Percentiles rank a stretch among this genome's conserved stretches.
phyloP scores from a whole-genome alignment of 2,888 invertebrate species.

The Ophion ellenae region DNA sequence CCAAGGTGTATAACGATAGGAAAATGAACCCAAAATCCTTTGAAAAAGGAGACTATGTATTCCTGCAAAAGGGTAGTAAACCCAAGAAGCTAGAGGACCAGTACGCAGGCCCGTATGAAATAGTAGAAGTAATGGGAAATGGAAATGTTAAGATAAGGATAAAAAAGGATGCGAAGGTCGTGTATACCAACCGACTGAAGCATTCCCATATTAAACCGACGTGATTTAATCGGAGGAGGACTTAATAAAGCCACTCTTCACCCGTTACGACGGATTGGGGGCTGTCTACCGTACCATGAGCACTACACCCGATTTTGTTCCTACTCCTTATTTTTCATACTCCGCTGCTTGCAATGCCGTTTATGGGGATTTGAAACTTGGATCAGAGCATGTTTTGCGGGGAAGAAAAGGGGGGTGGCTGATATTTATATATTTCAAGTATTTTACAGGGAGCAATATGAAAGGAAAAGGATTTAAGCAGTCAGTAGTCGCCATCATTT shows the following conservation, averaged over 20 bases:
- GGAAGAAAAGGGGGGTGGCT: too few species aligned
- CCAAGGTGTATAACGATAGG: slow-evolving; percentile 53
- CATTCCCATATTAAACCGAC: slow-evolving; percentile 7
- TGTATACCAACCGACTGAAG: slow-evolving; percentile 12
- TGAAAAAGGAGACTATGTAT: slow-evolving; percentile 47
- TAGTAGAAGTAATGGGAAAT: slow-evolving; percentile 14
- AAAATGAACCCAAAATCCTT: slow-evolving; percentile 20
- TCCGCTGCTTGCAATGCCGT: slow-evolving; percentile 8
- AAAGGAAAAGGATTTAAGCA: neutral
- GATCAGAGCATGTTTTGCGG: neutral
- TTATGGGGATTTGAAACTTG: neutral
- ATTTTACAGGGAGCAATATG: too few species aligned
- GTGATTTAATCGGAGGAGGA: neutral
- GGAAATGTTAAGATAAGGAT: slow-evolving; percentile 22
- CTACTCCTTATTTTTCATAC: slow-evolving; percentile 1
- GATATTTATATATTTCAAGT: too few species aligned
- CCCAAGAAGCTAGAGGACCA: slow-evolving; percentile 50
- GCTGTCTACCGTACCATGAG: too few species aligned
- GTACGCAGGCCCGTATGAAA: slow-evolving; percentile 49
- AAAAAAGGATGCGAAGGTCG: neutral
- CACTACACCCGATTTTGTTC: too few species aligned
- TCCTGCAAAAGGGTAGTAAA: slow-evolving; percentile 42
- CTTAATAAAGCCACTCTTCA: slow-evolving; percentile 16
- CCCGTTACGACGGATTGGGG: neutral
- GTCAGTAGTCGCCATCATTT: too few species aligned